A percentile compares a stretch with the other conserved stretches of the same genome.
These are phyloP conservation scores for Ectropis grisescens DNA, from an alignment of 1,140 invertebrate species.

Conservation along the genomic window DNA sequence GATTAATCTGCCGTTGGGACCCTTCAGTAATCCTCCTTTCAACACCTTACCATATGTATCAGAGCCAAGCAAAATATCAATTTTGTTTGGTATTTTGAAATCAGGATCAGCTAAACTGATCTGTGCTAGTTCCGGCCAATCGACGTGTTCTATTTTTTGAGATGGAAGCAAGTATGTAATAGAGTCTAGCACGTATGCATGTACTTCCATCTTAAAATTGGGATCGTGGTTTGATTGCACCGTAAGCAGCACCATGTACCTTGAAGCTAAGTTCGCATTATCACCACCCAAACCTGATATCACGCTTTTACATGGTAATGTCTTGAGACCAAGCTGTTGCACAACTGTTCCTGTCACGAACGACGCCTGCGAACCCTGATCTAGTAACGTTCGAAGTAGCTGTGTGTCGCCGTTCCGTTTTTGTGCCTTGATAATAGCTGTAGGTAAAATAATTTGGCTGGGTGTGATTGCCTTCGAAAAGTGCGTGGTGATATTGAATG, in stretches of 20 bases:
- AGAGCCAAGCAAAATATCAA: slow-evolving; percentile 13
- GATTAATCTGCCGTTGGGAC: slow-evolving; percentile 1
- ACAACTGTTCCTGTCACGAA: slow-evolving; percentile 9
- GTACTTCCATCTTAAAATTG: background rate
- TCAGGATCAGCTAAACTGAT: slow-evolving; percentile 6
- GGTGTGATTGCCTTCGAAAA: background rate
- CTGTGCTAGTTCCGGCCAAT: background rate
- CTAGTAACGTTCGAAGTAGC: slow-evolving; percentile 7
- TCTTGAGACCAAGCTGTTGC: slow-evolving; percentile 4
- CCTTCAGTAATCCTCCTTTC: slow-evolving; percentile 2
- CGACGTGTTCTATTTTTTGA: background rate
- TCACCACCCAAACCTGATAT: slow-evolving; percentile 5
- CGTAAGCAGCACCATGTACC: too few species aligned
- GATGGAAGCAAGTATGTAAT: background rate
- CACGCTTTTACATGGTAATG: slow-evolving; percentile 3
- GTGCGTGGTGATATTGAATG: background rate
- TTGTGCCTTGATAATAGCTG: slow-evolving; percentile 3
- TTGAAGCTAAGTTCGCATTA: too few species aligned
- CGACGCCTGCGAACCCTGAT: slow-evolving; percentile 14
- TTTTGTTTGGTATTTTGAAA: slow-evolving; percentile 3
- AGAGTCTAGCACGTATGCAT: background rate
- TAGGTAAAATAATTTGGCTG: slow-evolving; percentile 6
- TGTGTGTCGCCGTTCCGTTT: background rate
- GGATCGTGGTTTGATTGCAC: too few species aligned
- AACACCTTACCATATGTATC: slow-evolving; percentile 6